Evolutionary conservation across 2,888 invertebrate species (phyloP), one percentile per base, ranked within the genome.

Genomic region (Portevinia maculata): DNA sequence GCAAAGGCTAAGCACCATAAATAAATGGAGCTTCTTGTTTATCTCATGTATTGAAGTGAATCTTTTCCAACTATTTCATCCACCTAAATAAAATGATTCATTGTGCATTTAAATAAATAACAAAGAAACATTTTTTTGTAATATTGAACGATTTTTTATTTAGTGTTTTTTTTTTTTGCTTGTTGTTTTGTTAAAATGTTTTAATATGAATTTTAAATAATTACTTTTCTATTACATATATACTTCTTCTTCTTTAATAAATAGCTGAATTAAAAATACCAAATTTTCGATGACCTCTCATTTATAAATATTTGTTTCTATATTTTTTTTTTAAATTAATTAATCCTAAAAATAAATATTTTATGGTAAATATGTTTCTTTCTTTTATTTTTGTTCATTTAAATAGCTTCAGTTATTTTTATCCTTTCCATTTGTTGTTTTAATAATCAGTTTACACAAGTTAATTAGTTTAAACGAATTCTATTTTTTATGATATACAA

Each of bases 121-220:
- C 1, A 53, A 37, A 19, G 19, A 53, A 53, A 53, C 17, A 2
- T 0, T 34, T 5, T 3, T 19, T 8, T 55, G 15, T 50, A 59
- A 48, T 83, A 76, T 62, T 71, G 83, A 83, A 83, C 76, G 71
- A 57, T 76, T 65, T 73, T 83, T 76, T 70, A 67, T 71, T 53
- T 41, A 39, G 21, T 65, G 62, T 73, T 44, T 21, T 19, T 37
- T 44, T 52, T 32, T 62, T 11, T 50, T 70, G 9, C 34, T 57
- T 67, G 62, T 67, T 67, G 37, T 71, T 50, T 71, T 78, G 76
- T 71, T 83, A 83, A 83, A 83, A 83, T 76, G 71, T 76, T 60
- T 73, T 79, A 79, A 76, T 83, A 83, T 83, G 83, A 76, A 67
- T 76, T 83, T 78, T 83, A 83, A 83, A 83, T 83, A 83, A 76